Base-by-base conservation (phyloP, 2,113 vertebrate species). In the Natator depressus region DNA sequence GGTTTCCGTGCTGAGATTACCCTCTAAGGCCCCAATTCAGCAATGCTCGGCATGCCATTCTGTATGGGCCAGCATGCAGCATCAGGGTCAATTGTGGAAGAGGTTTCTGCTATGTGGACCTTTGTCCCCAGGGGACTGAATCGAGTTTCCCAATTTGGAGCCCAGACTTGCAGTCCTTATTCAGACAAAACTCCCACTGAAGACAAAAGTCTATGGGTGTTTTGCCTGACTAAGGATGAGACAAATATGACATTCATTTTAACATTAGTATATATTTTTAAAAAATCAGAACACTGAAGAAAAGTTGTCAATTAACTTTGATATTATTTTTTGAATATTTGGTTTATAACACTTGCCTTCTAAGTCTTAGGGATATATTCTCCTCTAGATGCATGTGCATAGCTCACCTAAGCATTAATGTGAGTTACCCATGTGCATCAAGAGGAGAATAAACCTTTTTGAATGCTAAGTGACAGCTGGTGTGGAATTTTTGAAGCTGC, bases 381-480 rank as follows among this genome's bases (percentile, higher is more conserved):
- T 80, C 59, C 38, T 47, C 4, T 54, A 47, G 6, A 31, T 49
- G 4, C 6, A 51, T 4, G 22, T 85, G 62, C 6, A 54, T 42
- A 54, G 57, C 54, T 69, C 72, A 27, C 31, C 62, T 94, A 53
- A 84, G 54, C 53, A 85, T 92, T 95, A 93, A 17, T 86, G 84
- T 4, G 6, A 93, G 55, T 96, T 93, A 94, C 80, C 85, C 80
- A 19, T 86, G 62, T 91, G 87, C 62, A 91, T 11, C 3, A 4
- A 95, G 54, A 81, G 89, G 89, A 93, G 84, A 87, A 49, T 17
- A 16, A 49, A 17, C 51, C 29, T 27, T 54, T 49, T 97, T 83
- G 62, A 90, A 91, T 95, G 80, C 69, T 46, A 96, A 98, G 84
- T 91, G 89, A 92, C 94, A 97, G 90, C 89, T 96, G 94, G 80